Evolutionary conservation across 1,140 invertebrate genomes (phyloP), one percentile per base, ranked within the genome.

Genomic region (Drosophila ficusphila): DNA sequence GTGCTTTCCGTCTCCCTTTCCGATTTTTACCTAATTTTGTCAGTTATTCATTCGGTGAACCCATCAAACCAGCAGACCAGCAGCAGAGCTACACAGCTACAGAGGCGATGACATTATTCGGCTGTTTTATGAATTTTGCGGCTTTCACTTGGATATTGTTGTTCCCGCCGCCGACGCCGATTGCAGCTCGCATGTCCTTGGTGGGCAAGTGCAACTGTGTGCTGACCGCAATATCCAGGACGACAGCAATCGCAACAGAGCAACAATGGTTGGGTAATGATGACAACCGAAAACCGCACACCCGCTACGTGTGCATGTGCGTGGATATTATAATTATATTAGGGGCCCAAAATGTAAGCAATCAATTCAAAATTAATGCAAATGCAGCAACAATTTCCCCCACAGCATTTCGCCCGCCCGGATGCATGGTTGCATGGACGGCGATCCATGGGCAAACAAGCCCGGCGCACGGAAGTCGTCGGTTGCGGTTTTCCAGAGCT

Each of bases 331-430:
- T 86, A 85, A 85, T 85, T 85, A 85, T 85, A 86, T 85, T 86
- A 85, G 81, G 74, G 62, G 64, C 67, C 82, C 67, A 78, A 85
- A 88, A 86, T 79, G 81, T 81, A 81, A 86, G 81, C 81, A 86
- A 86, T 86, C 81, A 86, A 86, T 86, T 86, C 82, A 88, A 86
- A 86, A 88, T 86, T 88, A 86, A 86, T 86, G 81, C 81, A 86
- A 81, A 81, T 88, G 77, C 81, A 82, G 81, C 81, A 88, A 88
- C 77, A 79, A 77, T 88, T 77, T 61, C 76, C 27, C 39, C 31
- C 36, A 9, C 19, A 49, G 16, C 8, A 16, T 38, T 39, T 51
- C 33, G 18, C n/a, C 16, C 21, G 12, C 9, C 18, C 44, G 19
- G 19, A 46, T 44, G 36, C 52, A 71, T 42, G 42, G 39, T 21